Conservation (phyloP, 2,888 invertebrate genomes). For the Dysmachus trigonus region DNA sequence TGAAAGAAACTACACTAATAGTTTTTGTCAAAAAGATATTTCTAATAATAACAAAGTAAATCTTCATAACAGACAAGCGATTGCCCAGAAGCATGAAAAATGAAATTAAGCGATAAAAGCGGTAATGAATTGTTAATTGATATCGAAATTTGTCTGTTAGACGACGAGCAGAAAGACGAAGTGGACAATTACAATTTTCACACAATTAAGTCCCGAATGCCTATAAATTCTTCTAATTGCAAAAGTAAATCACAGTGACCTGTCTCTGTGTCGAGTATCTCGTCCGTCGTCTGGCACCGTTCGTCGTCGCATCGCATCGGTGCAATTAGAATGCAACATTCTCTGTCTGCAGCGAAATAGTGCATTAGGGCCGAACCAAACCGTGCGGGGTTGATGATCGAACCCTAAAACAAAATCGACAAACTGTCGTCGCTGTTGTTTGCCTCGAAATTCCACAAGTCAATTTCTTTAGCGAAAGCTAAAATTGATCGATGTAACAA, state of each 20-base stretch:
- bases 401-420: conserved; percentile 16
- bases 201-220: conserved; percentile 20
- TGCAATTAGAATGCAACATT: not conserved
- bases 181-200: conserved; percentile 1
- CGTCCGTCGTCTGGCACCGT: not conserved
- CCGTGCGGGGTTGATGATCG: conserved; percentile 23
- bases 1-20: not conserved
- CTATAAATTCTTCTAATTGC: conserved; percentile 19
- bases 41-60: not conserved
- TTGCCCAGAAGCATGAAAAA: not conserved
- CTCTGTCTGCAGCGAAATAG: not conserved
- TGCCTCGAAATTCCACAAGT: not conserved
- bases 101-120: not conserved
- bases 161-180: not conserved
- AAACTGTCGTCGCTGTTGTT: conserved; percentile 3
- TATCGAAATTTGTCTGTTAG: not conserved
- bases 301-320: not conserved
- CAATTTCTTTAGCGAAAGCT: conserved; percentile 8
- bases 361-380: not conserved
- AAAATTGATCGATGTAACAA: conserved; percentile 23
- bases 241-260: not conserved
- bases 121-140: not conserved
- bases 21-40: not conserved
- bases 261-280: not conserved
- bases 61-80: not conserved